Evolutionary conservation across 2,797 vertebrate genomes (phyloP), one percentile per base, ranked within the genome.

Genomic region (Gila robusta): DNA sequence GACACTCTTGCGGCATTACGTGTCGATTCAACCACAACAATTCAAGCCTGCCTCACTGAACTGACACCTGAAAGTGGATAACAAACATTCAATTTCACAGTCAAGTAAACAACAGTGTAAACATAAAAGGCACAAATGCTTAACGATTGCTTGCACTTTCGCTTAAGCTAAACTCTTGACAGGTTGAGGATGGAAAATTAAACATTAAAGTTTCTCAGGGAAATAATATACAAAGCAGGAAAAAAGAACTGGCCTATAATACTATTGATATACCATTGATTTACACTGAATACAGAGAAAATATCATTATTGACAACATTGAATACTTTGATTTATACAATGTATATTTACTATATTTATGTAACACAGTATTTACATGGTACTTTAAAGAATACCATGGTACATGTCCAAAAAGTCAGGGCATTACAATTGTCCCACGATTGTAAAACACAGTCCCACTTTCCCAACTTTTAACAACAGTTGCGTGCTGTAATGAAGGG

Each of bases 61-160:
- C 59, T 77, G 28, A n/a, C 44, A 74, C 67, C 9, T 84, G 16
- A 77, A 54, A 54, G 72, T 74, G 47, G 44, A 39, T 77, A 77
- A 84, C 73, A 74, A 84, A 35, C 28, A 67, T 52, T 77, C 44
- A 26, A 83, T 83, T 83, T 74, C 82, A 76, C 82, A 76, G 56
- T 44, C 44, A 83, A 47, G 59, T 64, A 76, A 83, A 83, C 80
- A 81, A 56, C 82, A 39, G 71, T 64, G 71, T 66, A 66, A 83
- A 83, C 82, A 23, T 41, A 73, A 64, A 83, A 74, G 14, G 26
- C 12, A 28, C 41, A 49, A 74, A 52, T 21, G n/a, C n/a, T 47
- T 66, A 28, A 79, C 23, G 59, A 16, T 84, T 76, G 14, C 59
- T 64, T 67, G 71, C 82, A 39, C 59, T 37, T 64, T 66, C 4